Evolutionary conservation across 1,140 invertebrate species (phyloP).

Genomic region (Penaeus chinensis): DNA sequence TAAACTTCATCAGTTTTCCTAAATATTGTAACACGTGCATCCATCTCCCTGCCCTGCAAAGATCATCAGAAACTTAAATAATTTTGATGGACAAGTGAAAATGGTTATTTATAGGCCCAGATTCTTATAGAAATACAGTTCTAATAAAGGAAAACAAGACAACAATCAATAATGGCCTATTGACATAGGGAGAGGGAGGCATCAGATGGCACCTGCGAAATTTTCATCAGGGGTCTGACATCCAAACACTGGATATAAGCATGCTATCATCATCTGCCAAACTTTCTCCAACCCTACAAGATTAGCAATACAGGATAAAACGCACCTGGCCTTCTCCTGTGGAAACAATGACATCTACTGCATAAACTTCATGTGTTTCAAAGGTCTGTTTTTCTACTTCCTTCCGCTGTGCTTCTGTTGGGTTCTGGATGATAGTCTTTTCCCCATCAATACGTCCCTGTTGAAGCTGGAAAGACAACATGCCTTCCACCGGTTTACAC

Average conservation of each 20-base stretch:
- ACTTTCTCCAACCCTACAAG: neutral
- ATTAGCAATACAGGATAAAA: too few relatives aligned
- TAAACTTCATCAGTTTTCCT: conserved; percentile 99
- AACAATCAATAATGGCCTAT: too few relatives aligned
- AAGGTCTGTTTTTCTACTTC: conserved; percentile 98
- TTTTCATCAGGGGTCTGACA: conserved; percentile 38
- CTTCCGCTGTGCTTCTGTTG: conserved; percentile 95
- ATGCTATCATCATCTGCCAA: conserved; percentile 48
- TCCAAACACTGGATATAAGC: conserved; percentile 41
- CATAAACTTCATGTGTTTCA: conserved; percentile 98
- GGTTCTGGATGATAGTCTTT: conserved; percentile 99
- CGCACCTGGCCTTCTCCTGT: conserved; percentile 86
- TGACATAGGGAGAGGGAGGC: too few relatives aligned
- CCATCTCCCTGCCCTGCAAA: conserved; percentile 84
- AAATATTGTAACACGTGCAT: conserved; percentile 95
- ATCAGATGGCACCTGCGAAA: conserved; percentile 60
- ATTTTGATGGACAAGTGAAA: neutral
- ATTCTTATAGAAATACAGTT: neutral
- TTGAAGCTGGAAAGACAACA: conserved; percentile 97
- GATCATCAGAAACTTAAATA: conserved; percentile 48
- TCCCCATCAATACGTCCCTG: conserved; percentile 96
- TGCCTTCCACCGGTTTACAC: conserved; percentile 98
- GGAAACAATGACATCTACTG: conserved; percentile 96
- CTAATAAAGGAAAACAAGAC: neutral
- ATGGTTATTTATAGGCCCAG: conserved; percentile 2